A percentile compares a stretch with the other conserved stretches of the same genome.
Evolutionary conservation across 2,797 vertebrate genomes (phyloP).

Genomic region (Spondyliosoma cantharus): DNA sequence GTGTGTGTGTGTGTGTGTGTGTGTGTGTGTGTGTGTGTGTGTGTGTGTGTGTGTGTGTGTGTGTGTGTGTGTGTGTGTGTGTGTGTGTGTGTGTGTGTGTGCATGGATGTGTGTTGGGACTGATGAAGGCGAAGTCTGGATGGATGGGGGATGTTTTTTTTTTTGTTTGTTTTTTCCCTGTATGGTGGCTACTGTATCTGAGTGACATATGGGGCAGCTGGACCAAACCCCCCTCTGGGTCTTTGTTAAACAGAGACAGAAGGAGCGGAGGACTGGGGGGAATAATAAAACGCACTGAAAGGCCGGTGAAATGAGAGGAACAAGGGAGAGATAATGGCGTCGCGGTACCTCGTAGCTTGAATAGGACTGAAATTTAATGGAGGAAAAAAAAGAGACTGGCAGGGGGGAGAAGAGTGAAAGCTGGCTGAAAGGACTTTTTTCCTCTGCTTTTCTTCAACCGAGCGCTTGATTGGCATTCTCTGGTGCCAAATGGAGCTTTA

Average conservation of each 20-base stretch:
- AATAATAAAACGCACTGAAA: slow-evolving; percentile 67
- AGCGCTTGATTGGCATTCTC: slow-evolving; percentile 61
- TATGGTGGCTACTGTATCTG: slow-evolving; percentile 55
- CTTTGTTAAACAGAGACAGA: slow-evolving; percentile 64
- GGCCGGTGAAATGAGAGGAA: slow-evolving; percentile 33
- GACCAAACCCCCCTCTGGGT: slow-evolving; percentile 56
- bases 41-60: no score
- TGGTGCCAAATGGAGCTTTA: slow-evolving; percentile 59
- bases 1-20: no score
- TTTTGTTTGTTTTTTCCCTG: not conserved
- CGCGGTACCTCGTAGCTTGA: slow-evolving; percentile 52
- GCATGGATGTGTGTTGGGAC: slow-evolving; percentile 45
- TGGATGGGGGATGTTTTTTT: slow-evolving; percentile 22
- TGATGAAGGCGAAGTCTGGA: slow-evolving; percentile 32
- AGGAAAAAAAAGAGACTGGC: slow-evolving; percentile 10
- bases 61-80: no score
- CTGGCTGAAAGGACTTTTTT: slow-evolving; percentile 54
- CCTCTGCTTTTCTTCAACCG: slow-evolving; percentile 44
- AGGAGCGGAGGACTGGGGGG: slow-evolving; percentile 40
- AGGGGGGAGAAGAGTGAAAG: slow-evolving; percentile 6
- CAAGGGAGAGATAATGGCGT: slow-evolving; percentile 48
- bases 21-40: no score
- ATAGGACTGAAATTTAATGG: slow-evolving; percentile 48
- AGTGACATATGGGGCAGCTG: slow-evolving; percentile 65
- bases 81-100: slow-evolving; percentile 20